Conservation (phyloP, 1,140 invertebrate genomes). For the Gryllus bimaculatus region DNA sequence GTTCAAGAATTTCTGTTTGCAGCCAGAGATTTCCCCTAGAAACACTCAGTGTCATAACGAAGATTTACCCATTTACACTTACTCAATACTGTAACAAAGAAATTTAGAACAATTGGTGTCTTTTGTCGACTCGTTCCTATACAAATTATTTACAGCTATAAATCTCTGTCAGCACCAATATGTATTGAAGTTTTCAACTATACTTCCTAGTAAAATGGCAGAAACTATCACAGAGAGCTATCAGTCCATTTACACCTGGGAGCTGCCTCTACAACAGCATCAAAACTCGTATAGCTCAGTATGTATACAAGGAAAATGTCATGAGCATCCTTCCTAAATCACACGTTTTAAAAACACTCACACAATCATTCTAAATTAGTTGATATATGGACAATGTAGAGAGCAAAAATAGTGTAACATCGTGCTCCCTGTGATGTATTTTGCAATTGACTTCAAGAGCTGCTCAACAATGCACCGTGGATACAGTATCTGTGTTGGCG, state of each 20-base stretch:
- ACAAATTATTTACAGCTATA: slow-evolving; percentile 13
- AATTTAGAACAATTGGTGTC: slow-evolving; percentile 19
- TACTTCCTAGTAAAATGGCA: background rate
- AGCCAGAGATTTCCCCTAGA: background rate
- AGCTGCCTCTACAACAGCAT: slow-evolving; percentile 20
- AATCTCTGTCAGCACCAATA: slow-evolving; percentile 20
- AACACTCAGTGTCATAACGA: background rate
- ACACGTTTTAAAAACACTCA: slow-evolving; percentile 19
- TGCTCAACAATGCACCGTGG: too few relatives aligned
- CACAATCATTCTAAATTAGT: slow-evolving; percentile 9
- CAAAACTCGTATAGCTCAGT: slow-evolving; percentile 15
- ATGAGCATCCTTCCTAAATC: slow-evolving; percentile 10
- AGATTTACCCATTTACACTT: background rate
- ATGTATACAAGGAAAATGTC: slow-evolving; percentile 15
- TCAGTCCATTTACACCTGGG: slow-evolving; percentile 20
- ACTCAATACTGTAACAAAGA: slow-evolving; percentile 12
- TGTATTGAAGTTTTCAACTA: slow-evolving; percentile 11
- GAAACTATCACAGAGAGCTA: slow-evolving; percentile 22
- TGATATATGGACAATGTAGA: background rate
- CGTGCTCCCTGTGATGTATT: too few relatives aligned
- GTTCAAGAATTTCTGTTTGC: background rate
- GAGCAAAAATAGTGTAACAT: too few relatives aligned
- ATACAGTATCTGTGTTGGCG: too few relatives aligned
- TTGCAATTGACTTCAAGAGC: too few relatives aligned
- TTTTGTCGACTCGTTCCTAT: slow-evolving; percentile 11